A percentile compares a stretch with the other conserved stretches of the same genome.
Conservation (phyloP, 2,888 invertebrate species). For the Sicus ferrugineus region DNA sequence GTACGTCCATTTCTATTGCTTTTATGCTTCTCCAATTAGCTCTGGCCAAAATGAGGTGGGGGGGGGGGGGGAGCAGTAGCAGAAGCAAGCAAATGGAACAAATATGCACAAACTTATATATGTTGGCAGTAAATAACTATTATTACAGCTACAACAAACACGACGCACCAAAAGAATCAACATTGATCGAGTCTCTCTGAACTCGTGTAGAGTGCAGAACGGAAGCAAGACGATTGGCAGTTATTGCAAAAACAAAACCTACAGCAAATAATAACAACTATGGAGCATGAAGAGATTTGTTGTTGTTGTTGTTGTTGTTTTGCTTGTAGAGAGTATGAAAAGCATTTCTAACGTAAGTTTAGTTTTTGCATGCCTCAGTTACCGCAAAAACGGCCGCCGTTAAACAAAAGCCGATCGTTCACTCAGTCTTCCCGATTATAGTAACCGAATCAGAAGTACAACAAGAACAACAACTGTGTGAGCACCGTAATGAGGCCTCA, state of each 20-base stretch:
- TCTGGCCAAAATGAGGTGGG: not conserved
- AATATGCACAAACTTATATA: not conserved
- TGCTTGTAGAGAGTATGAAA: not conserved
- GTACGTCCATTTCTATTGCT: too few species aligned
- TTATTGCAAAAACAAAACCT: not conserved
- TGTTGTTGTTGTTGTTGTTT: not conserved
- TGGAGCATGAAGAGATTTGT: not conserved
- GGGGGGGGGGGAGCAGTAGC: too few species aligned
- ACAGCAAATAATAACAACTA: too few species aligned
- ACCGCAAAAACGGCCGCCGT: too few species aligned
- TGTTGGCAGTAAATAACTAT: too few species aligned
- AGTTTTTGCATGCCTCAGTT: too few species aligned
- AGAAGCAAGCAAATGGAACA: not conserved
- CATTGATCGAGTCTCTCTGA: not conserved
- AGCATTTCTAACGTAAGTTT: not conserved
- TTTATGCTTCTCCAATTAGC: not conserved
- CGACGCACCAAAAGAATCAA: not conserved
- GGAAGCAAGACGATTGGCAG: not conserved
- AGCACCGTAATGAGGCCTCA: too few species aligned
- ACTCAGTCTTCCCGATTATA: not conserved
- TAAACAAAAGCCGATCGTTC: not conserved
- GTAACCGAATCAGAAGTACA: not conserved
- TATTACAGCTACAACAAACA: constrained; percentile 7
- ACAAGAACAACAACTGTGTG: not conserved
- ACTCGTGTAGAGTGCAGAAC: not conserved